Evolutionary conservation across 1,140 invertebrate genomes (phyloP).

Genomic region (Hycleus phaleratus): DNA sequence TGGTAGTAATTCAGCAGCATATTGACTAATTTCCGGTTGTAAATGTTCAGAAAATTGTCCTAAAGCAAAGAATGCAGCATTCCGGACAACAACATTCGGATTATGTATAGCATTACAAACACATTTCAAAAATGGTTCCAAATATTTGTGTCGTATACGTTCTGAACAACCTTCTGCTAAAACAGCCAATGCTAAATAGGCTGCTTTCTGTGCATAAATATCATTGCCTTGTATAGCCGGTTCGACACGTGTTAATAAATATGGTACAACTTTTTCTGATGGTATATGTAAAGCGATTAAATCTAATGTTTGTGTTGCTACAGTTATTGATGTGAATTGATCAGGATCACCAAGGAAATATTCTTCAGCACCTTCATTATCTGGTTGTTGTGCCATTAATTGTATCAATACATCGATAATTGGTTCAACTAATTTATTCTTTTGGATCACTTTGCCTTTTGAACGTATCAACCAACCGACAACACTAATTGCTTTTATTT

Average conservation of each 20-base stretch:
- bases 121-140: constrained; percentile 60
- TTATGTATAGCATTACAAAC: constrained; percentile 64
- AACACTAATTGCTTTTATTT: constrained; percentile 60
- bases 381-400: constrained; percentile 53
- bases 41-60: constrained; percentile 78
- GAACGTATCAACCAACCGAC: constrained; percentile 55
- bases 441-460: constrained; percentile 68
- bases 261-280: constrained; percentile 66
- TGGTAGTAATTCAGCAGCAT: constrained; percentile 62
- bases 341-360: constrained; percentile 53
- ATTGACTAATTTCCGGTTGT: constrained; percentile 71
- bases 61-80: constrained; percentile 70
- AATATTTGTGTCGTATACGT: constrained; percentile 62
- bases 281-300: constrained; percentile 67
- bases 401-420: constrained; percentile 62
- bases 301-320: constrained; percentile 67
- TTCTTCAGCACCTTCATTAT: constrained; percentile 55
- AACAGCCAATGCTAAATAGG: constrained; percentile 65
- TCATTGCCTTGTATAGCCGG: constrained; percentile 52
- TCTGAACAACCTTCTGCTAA: constrained; percentile 76
- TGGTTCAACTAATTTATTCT: constrained; percentile 64
- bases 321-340: constrained; percentile 52
- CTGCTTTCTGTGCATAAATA: constrained; percentile 56
- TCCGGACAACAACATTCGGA: constrained; percentile 53
- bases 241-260: constrained; percentile 54